Base-by-base conservation (phyloP, 2,113 vertebrate genomes). In the Lagopus leucura region DNA sequence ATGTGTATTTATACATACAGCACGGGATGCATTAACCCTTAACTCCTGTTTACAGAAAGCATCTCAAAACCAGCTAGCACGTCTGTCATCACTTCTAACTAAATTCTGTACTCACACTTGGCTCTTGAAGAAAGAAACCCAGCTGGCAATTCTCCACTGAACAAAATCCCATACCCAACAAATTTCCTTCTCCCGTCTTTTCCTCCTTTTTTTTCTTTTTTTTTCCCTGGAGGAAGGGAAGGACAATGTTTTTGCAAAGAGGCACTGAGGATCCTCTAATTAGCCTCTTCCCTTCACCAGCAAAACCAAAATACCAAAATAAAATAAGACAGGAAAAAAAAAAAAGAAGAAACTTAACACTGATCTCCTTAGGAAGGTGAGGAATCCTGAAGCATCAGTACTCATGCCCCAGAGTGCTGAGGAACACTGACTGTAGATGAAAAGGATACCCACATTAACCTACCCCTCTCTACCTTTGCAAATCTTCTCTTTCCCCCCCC, bases 41-140 rank as follows among this genome's bases (percentile, higher is more conserved):
- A 89, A 96, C 94, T 94, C 91, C 94, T 94, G 91, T 90, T 93
- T 95, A 97, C 92, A 94, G 92, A 94, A 97, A 92, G 88, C 91
- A 82, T 80, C 96, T 97, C 87, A 47, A 93, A 95, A 97, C 6
- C 82, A 97, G 92, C 90, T 94, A 94, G 89, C 86, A 95, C 75
- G 96, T 82, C 89, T 87, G 94, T 96, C 96, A 92, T 91, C 94
- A 92, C 92, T 96, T 96, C 78, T 34, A 96, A 98, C 95, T 97
- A 97, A 97, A 97, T 77, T 96, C 90, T 60, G 28, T 81, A 88
- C 93, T 88, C 88, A 82, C 91, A 89, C 86, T 90, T 89, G 93
- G 94, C 92, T 96, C 85, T 91, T 84, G 73, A 87, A 92, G 89
- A 93, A 94, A 80, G 85, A 95, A 96, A 93, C 85, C 90, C 82